Evolutionary conservation across 2,797 vertebrate species (phyloP).

Genomic region (Sebastes ruberrimus): DNA sequence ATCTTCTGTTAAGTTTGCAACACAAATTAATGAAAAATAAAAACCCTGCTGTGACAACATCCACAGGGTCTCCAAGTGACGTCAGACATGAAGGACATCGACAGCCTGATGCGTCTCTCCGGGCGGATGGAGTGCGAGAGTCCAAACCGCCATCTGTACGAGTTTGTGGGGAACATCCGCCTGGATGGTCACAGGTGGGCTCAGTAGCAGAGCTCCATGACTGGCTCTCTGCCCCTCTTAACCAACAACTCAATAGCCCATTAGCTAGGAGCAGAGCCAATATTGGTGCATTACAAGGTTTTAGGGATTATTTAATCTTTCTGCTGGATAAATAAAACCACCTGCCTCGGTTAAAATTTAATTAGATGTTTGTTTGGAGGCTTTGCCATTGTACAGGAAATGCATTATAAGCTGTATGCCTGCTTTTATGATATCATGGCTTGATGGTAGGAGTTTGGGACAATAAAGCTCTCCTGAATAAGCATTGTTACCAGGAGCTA

Average conservation of each 20-base stretch:
- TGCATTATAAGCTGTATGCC: not conserved
- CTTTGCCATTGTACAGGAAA: slow-evolving; percentile 4
- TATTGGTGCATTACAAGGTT: not conserved
- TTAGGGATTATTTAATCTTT: slow-evolving; percentile 25
- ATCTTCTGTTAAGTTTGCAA: not conserved
- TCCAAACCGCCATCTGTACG: slow-evolving; percentile 96
- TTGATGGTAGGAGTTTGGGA: not conserved
- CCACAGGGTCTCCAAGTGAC: slow-evolving; percentile 91
- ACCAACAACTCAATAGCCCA: not conserved
- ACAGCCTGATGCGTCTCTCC: slow-evolving; percentile 90
- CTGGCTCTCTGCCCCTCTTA: not conserved
- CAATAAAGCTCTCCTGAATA: not conserved
- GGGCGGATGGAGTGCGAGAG: slow-evolving; percentile 97
- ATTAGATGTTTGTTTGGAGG: slow-evolving; percentile 22
- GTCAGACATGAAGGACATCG: slow-evolving; percentile 93
- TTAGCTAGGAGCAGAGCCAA: slow-evolving; percentile 13
- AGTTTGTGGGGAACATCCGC: slow-evolving; percentile 97
- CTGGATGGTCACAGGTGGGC: slow-evolving; percentile 92
- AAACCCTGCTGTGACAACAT: slow-evolving; percentile 5
- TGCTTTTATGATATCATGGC: not conserved
- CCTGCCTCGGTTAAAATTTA: slow-evolving; percentile 23
- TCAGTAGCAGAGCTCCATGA: not conserved
- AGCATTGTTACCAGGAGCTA: not conserved
- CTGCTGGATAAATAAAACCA: slow-evolving; percentile 28
- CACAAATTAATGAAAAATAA: not conserved